Conservation (phyloP, 2,113 vertebrate genomes). For the Campylorhamphus procurvoides region DNA sequence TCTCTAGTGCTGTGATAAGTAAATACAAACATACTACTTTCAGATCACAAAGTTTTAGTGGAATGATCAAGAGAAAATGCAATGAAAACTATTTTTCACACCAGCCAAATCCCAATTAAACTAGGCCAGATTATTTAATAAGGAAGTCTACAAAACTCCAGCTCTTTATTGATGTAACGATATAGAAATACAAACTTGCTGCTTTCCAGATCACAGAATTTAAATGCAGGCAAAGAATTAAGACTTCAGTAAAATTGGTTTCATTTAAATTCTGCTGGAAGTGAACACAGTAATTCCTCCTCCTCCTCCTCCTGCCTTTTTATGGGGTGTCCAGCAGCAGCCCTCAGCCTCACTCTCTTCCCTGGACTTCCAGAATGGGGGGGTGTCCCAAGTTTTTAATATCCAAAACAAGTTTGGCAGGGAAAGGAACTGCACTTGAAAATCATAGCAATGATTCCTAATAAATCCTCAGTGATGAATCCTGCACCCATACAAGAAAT, state of each 20-base stretch:
- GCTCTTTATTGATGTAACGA: background rate
- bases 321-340: background rate
- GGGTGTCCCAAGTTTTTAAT: background rate
- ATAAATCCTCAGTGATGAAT: background rate
- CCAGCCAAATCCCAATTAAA: constrained; percentile 21
- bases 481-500: background rate
- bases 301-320: background rate
- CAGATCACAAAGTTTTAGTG: constrained; percentile 33
- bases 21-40: constrained; percentile 33
- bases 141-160: background rate
- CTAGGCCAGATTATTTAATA: constrained; percentile 14
- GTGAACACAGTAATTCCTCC: background rate
- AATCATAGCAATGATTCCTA: background rate
- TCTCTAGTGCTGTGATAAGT: background rate
- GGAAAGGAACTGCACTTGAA: background rate
- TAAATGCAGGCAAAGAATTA: background rate
- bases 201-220: background rate
- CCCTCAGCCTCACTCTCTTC: background rate
- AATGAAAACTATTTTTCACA: constrained; percentile 12
- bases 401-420: background rate
- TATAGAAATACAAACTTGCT: background rate
- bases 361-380: background rate
- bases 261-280: background rate
- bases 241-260: background rate
- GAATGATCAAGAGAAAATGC: constrained; percentile 19